Conservation (phyloP, 2,113 vertebrate genomes). For the Gila orcuttii region DNA sequence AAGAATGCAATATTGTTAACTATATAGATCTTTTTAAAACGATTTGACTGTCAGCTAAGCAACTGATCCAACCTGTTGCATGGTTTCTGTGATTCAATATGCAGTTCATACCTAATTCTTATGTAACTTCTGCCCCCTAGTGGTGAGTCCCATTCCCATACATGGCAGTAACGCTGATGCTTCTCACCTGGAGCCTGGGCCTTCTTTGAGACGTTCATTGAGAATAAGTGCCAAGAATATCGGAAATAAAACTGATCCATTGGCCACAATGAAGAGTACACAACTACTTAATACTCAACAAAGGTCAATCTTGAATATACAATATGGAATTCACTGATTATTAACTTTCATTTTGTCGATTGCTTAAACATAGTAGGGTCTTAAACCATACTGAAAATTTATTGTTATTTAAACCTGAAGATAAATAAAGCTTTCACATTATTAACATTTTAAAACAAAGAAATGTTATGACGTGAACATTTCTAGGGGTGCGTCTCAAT, state of each 20-base stretch:
- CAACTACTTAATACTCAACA: neutral
- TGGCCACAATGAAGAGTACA: neutral
- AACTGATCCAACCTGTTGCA: neutral
- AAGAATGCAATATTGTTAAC: neutral
- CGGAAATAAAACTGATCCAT: neutral
- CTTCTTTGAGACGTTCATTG: constrained; percentile 2
- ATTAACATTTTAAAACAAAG: neutral
- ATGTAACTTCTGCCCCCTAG: constrained; percentile 21
- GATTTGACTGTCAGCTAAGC: neutral
- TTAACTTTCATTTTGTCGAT: neutral
- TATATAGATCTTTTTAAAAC: neutral
- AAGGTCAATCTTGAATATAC: neutral
- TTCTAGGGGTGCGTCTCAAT: neutral
- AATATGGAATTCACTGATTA: neutral
- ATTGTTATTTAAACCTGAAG: neutral
- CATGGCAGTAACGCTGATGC: neutral
- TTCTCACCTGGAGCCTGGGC: neutral
- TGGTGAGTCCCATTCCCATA: neutral
- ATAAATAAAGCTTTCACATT: neutral
- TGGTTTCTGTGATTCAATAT: neutral
- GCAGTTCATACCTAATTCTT: neutral
- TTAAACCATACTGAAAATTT: constrained; percentile 1
- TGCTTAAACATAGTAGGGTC: neutral
- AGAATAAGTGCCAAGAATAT: neutral
- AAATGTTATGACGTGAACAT: neutral